A percentile compares a stretch with the other conserved stretches of the same genome.
Conservation (phyloP, 2,797 vertebrate genomes). For the Macroramphosus scolopax region DNA sequence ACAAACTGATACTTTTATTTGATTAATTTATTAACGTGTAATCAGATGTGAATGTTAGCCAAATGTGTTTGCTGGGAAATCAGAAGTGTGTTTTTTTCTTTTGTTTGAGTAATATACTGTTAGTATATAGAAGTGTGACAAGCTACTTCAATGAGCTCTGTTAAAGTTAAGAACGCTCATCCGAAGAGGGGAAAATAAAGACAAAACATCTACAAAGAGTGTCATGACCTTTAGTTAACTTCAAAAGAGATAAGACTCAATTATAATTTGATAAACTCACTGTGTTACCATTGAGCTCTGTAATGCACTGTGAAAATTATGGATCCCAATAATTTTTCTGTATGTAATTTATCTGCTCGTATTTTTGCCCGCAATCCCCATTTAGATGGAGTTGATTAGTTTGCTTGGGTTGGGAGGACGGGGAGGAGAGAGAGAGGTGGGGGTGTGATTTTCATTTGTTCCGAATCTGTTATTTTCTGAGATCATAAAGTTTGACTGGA, state of each 20-base stretch:
- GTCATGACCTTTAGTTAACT: too few species aligned
- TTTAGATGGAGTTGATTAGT: conserved; percentile 37
- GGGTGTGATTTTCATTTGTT: conserved; percentile 48
- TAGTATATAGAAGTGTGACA: conserved; percentile 25
- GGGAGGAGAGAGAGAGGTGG: neutral
- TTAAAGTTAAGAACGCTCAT: conserved; percentile 12
- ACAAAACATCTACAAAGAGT: conserved; percentile 15
- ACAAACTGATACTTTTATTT: conserved; percentile 33
- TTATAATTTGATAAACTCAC: conserved; percentile 25
- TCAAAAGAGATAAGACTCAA: too few species aligned
- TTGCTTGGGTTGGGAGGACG: conserved; percentile 13
- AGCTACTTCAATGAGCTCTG: conserved; percentile 3
- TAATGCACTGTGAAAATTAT: conserved; percentile 48
- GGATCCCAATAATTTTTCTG: conserved; percentile 37
- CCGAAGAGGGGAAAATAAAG: too few species aligned
- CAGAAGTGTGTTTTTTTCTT: conserved; percentile 25
- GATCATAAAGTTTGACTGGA: conserved; percentile 60
- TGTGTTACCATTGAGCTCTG: conserved; percentile 26
- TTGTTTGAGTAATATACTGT: conserved; percentile 12
- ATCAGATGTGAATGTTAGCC: conserved; percentile 53
- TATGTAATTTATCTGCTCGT: conserved; percentile 36
- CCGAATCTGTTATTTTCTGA: conserved; percentile 49
- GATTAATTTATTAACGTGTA: conserved; percentile 73
- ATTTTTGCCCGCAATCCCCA: conserved; percentile 26
- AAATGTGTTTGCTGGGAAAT: conserved; percentile 31